A percentile compares a stretch with the other conserved stretches of the same genome.
These are phyloP conservation scores for Cantharis rustica DNA, from an alignment of 2,888 invertebrate genomes.

Conservation along the genomic window DNA sequence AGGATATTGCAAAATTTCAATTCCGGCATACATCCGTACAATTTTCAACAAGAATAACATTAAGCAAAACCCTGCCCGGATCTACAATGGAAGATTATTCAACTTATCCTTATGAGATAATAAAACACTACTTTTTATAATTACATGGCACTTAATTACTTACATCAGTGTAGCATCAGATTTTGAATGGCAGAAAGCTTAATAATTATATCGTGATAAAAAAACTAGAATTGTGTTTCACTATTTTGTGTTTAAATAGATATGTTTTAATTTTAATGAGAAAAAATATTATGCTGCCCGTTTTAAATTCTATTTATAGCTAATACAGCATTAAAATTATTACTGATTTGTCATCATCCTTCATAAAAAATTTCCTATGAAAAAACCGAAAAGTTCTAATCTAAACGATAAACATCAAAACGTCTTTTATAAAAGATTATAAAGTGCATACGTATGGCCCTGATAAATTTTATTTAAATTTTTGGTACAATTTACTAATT, in stretches of 20 bases:
- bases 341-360: not conserved
- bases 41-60: not conserved
- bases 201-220: not conserved
- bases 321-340: not conserved
- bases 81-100: not conserved
- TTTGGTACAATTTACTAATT: not conserved
- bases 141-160: not conserved
- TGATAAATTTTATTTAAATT: not conserved
- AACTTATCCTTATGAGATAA: not conserved
- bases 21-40: not conserved
- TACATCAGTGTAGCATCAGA: not conserved
- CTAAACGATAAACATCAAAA: not conserved
- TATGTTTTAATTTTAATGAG: constrained; percentile 13
- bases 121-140: not conserved
- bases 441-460: not conserved
- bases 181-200: not conserved
- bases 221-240: not conserved
- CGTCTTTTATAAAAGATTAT: not conserved
- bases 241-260: not conserved
- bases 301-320: not conserved
- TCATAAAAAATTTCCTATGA: not conserved
- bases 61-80: not conserved
- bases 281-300: not conserved
- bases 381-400: not conserved
- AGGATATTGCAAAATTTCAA: not conserved